Percentiles rank a stretch among this genome's conserved stretches.
These are phyloP conservation scores for Apoda limacodes DNA, from an alignment of 2,888 invertebrate genomes.

Conservation along the genomic window DNA sequence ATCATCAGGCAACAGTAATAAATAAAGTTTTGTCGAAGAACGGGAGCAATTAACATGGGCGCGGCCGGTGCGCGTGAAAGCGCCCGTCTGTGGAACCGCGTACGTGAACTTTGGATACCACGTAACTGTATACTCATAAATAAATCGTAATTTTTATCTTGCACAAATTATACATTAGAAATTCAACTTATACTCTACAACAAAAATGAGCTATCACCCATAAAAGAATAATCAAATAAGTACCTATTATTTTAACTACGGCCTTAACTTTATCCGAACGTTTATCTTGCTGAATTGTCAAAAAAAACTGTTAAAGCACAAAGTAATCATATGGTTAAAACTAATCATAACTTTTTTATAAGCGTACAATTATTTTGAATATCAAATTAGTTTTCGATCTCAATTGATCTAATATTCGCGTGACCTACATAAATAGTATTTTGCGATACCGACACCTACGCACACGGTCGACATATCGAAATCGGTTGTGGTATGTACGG, in stretches of 20 bases:
- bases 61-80: constrained; percentile 63
- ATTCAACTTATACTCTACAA: too few relatives aligned
- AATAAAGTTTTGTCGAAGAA: constrained; percentile 67
- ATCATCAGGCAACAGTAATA: constrained; percentile 59
- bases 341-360: constrained; percentile 45
- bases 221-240: background rate
- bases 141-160: too few relatives aligned
- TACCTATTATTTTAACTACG: background rate
- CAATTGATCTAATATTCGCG: constrained; percentile 33
- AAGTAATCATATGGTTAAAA: constrained; percentile 46
- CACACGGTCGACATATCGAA: constrained; percentile 41
- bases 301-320: too few relatives aligned
- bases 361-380: constrained; percentile 47
- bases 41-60: constrained; percentile 69
- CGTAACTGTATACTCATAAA: too few relatives aligned
- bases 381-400: constrained; percentile 28
- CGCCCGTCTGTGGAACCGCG: constrained; percentile 46
- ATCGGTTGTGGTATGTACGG: too few relatives aligned
- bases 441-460: constrained; percentile 50
- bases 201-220: constrained; percentile 16
- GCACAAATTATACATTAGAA: too few relatives aligned
- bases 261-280: too few relatives aligned
- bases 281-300: too few relatives aligned
- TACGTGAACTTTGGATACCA: constrained; percentile 34
- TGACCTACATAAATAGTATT: constrained; percentile 47